Percentiles rank a stretch among this genome's conserved stretches.
Conservation (phyloP, 2,113 vertebrate genomes). For the Odocoileus hemionus region DNA sequence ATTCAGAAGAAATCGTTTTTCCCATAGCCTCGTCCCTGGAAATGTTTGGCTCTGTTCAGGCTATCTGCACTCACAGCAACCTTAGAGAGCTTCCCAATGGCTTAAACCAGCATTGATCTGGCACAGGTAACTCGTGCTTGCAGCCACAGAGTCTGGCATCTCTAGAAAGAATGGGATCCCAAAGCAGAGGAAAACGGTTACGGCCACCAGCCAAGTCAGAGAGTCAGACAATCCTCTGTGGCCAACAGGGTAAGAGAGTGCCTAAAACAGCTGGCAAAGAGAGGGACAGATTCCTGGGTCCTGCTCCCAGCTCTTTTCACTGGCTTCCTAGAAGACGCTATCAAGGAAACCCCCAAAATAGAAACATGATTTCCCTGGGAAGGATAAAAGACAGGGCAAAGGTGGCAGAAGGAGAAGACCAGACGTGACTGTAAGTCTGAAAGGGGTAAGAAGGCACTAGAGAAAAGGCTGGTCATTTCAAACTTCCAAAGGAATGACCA, state of each 20-base stretch:
- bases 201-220: background rate
- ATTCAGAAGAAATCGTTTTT: background rate
- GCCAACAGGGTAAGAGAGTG: background rate
- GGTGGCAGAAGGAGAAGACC: background rate
- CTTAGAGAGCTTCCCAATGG: background rate
- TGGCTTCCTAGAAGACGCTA: background rate
- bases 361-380: constrained; percentile 6
- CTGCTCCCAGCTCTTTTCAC: background rate
- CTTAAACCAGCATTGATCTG: background rate
- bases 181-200: background rate
- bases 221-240: constrained; percentile 23
- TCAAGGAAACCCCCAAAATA: constrained; percentile 2
- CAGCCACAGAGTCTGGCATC: constrained; percentile 12
- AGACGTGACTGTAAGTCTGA: background rate
- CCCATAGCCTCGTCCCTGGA: background rate
- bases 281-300: background rate
- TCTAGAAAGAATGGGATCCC: constrained; percentile 9
- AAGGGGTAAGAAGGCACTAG: background rate
- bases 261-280: background rate
- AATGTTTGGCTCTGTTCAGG: background rate
- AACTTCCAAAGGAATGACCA: background rate
- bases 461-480: background rate
- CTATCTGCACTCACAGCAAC: background rate
- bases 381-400: constrained; percentile 24
- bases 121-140: background rate